Base-by-base conservation (phyloP, 2,797 vertebrate genomes). In the Lemur catta region DNA sequence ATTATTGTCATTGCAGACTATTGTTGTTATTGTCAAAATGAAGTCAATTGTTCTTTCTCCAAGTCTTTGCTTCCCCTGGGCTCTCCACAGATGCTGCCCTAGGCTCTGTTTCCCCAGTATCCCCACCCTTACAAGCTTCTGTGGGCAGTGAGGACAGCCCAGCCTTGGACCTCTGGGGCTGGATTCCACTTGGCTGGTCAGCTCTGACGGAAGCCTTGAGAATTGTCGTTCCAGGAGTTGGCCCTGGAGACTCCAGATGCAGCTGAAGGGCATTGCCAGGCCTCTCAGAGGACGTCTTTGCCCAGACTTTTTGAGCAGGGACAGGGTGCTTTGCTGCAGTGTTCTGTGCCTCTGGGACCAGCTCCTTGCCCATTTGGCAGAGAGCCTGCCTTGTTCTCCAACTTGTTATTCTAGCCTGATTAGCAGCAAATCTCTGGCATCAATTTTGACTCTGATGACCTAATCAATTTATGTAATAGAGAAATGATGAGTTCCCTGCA, bases 401-500 rank as follows among this genome's bases (percentile, higher is more conserved):
- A 35, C 85, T 91, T 94, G 84, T 88, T 96, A 86, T 94, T 97
- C 82, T 84, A 82, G 92, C 85, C 91, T 96, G 96, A 94, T 97
- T 97, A 97, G 82, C 89, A 92, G 76, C 71, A 95, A 91, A 52
- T 46, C 79, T n/a, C 74, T 97, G 96, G 96, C 94, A 95, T 94
- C 28, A 69, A 4, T 95, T 71, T 91, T 61, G 14, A 35, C 67
- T 81, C 76, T 18, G 61, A 95, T 93, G 92, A 97, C 80, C 86
- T 87, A 86, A 97, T 97, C 86, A 87, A 95, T 97, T 96, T 97
- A 75, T 94, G 74, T 97, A 97, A 97, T 97, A 96, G 92, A 48
- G 59, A 97, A 94, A 93, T 97, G 91, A 97, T 97, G 85, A 96
- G 65, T 95, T 91, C 80, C 17, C 75, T 97, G 88, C 28, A 78